Evolutionary conservation across 1,140 invertebrate species (phyloP).

Genomic region (Danaus plexippus): DNA sequence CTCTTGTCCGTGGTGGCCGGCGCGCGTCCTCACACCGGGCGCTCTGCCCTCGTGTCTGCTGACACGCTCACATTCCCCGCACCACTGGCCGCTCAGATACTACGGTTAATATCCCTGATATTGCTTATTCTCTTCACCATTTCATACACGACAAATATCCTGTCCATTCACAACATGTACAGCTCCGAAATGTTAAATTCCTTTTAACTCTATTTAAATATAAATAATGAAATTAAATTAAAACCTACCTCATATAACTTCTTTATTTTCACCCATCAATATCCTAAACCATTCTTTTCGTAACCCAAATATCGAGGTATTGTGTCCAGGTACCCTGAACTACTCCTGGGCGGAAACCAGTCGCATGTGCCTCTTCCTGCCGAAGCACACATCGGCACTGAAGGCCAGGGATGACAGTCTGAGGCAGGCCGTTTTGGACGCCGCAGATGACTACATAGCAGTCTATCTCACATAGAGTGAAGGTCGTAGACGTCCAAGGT

Average conservation of each 20-base stretch:
- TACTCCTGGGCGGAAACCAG: slow-evolving; percentile 45
- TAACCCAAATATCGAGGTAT: background rate
- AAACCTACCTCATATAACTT: no score
- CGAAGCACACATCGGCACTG: slow-evolving; percentile 35
- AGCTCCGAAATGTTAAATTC: no score
- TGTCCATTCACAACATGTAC: background rate
- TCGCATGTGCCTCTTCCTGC: slow-evolving; percentile 51
- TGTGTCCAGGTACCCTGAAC: slow-evolving; percentile 40
- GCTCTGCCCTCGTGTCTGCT: slow-evolving; percentile 44
- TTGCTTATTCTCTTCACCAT: background rate
- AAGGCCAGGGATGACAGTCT: slow-evolving; percentile 22
- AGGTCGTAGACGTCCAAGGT: no score
- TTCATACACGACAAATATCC: no score
- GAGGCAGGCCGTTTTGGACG: slow-evolving; percentile 43
- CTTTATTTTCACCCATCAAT: no score
- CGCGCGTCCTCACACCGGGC: slow-evolving; percentile 46
- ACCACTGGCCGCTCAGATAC: slow-evolving; percentile 52
- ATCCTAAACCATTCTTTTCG: no score
- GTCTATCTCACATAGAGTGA: slow-evolving; percentile 45
- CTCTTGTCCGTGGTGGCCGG: slow-evolving; percentile 55
- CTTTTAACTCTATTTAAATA: no score
- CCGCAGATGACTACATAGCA: slow-evolving; percentile 56
- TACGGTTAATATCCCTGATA: slow-evolving; percentile 37
- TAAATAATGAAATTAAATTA: no score
- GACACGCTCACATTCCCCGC: slow-evolving; percentile 27